phyloP scores from a whole-genome alignment of 2,888 invertebrate genomes.

The Phortica magna region DNA sequence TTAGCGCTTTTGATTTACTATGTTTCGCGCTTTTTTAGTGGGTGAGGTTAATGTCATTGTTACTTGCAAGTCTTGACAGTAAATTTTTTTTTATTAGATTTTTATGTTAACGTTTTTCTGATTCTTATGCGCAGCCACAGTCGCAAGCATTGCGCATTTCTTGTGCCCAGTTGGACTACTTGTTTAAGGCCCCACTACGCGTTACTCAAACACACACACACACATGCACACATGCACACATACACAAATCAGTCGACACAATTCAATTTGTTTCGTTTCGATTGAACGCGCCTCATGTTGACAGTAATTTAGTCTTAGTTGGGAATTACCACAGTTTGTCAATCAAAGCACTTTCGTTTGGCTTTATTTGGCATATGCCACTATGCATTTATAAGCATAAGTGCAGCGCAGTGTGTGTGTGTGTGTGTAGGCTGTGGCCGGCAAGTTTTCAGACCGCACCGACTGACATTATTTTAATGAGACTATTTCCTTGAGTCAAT shows the following conservation, averaged over 20 bases:
- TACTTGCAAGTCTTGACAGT: conserved; percentile 11
- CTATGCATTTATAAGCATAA: background rate
- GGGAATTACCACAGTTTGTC: conserved; percentile 28
- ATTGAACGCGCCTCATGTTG: conserved; percentile 6
- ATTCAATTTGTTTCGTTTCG: background rate
- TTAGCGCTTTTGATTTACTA: conserved; percentile 6
- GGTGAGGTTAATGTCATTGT: conserved; percentile 29
- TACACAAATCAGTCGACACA: background rate
- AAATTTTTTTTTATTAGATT: conserved; percentile 22
- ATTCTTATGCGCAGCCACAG: conserved; percentile 15
- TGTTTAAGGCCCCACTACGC: no score
- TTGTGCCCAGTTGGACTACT: background rate
- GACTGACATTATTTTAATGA: background rate
- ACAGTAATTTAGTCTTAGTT: conserved; percentile 13
- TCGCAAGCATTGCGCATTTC: background rate
- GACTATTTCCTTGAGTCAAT: conserved; percentile 17
- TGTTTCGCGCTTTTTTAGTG: conserved; percentile 15
- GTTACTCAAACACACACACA: background rate
- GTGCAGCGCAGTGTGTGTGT: background rate
- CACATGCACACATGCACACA: background rate
- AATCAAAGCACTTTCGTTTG: conserved; percentile 4
- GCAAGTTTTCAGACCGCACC: background rate
- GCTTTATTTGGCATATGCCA: background rate
- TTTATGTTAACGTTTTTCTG: conserved; percentile 26
- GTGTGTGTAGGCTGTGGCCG: background rate